Evolutionary conservation across 1,140 invertebrate genomes (phyloP), one percentile per base, ranked within the genome.

Genomic region (Capitella teleta): DNA sequence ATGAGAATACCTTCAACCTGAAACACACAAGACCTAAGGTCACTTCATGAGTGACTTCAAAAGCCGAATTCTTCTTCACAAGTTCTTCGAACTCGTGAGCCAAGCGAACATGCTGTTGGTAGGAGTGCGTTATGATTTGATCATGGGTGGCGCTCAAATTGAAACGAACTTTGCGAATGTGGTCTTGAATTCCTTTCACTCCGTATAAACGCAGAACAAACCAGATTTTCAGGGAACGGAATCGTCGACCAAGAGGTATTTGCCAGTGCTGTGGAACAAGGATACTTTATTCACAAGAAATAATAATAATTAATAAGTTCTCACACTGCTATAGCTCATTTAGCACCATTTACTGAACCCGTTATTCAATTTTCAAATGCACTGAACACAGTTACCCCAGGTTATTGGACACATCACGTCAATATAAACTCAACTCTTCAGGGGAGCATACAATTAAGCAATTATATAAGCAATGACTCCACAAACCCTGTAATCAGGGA

Each of bases 31-130:
- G 79, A 3, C 87, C 88, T 46, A 97, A 75, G 63, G 92, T 83
- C 40, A 96, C 91, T 70, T 96, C 81, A 64, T 94, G 93, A 64
- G 87, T 84, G 40, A 98, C 80, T 77, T 96, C 87, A 71, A 98
- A 98, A 12, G 84, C 74, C 0, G 75, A 59, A 67, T 94, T 87
- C 2, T 71, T 61, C 40, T 67, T 61, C 0, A 91, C 76, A 5
- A 86, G 65, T 14, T 77, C 62, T 53, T 84, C 84, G 61, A 95
- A 91, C 53, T 82, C 71, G 45, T 84, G 73, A 0, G 88, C 87
- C 60, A 93, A 67, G 19, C 65, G 63, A 2, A 92, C 79, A 21
- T 85, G 80, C 56, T 83, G 37, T 34, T 38, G 36, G 36, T 34
- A 34, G 32, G 19, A 40, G 36, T 38, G 36, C 12, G 4, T 12